A percentile compares a stretch with the other conserved stretches of the same genome.
Evolutionary conservation across 2,797 vertebrate genomes (phyloP).

Genomic region (Cygnus olor): DNA sequence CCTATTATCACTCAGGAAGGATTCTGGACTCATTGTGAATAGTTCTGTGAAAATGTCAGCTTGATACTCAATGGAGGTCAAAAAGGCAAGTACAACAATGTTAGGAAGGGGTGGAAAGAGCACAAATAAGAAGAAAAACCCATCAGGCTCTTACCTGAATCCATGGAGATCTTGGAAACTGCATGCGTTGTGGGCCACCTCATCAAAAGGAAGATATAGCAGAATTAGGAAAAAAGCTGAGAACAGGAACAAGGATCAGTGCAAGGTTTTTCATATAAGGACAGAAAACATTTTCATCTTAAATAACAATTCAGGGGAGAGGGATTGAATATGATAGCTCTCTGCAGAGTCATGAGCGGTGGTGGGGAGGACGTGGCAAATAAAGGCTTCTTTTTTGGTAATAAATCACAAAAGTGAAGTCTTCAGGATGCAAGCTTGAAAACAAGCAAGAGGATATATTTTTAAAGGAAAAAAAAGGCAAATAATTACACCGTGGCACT

Average conservation of each 20-base stretch:
- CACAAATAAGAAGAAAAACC: not conserved
- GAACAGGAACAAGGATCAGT: not conserved
- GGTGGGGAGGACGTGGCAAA: rapidly evolving
- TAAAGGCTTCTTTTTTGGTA: not conserved
- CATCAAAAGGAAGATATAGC: not conserved
- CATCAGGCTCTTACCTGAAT: not conserved
- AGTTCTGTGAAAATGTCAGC: not conserved
- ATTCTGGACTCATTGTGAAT: not conserved
- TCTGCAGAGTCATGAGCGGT: not conserved
- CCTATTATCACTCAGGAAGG: not conserved
- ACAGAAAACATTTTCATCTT: not conserved
- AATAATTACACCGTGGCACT: not conserved
- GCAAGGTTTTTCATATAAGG: not conserved
- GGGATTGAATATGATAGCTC: not conserved
- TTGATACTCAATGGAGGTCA: not conserved
- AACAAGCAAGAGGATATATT: not conserved
- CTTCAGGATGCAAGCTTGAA: not conserved
- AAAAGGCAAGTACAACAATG: not conserved
- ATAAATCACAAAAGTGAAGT: not conserved
- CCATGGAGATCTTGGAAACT: not conserved
- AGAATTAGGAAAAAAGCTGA: not conserved
- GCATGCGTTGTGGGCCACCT: not conserved
- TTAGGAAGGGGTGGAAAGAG: not conserved
- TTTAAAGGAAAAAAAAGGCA: not conserved
- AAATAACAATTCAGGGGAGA: not conserved